Conservation (phyloP, 2,113 vertebrate species). For the Phocoena sinus region DNA sequence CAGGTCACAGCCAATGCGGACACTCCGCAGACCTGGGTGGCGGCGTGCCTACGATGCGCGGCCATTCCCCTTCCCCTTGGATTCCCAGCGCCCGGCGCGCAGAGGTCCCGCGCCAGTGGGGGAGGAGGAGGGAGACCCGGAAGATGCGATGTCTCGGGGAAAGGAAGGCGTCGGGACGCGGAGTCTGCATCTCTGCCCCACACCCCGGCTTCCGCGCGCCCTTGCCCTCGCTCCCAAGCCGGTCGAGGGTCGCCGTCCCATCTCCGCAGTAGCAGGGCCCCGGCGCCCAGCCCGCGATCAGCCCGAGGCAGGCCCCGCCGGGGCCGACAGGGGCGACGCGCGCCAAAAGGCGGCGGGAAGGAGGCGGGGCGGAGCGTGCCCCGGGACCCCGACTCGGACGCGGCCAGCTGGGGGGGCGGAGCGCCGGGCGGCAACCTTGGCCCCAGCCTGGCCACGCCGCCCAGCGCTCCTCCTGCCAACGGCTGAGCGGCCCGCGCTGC, state of each 20-base stretch:
- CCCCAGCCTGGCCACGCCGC: background rate
- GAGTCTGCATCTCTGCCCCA: background rate
- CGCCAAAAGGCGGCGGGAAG: conserved; percentile 66
- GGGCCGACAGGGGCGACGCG: conserved; percentile 42
- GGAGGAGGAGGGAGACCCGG: background rate
- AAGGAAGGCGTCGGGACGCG: background rate
- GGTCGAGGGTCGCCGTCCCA: background rate
- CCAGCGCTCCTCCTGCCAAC: background rate
- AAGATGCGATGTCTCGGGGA: background rate
- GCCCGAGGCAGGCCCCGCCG: conserved; percentile 33
- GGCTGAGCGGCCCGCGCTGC: conserved; percentile 44
- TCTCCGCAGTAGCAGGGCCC: background rate
- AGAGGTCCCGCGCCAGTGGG: background rate
- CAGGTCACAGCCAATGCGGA: background rate
- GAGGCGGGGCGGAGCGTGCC: conserved; percentile 13
- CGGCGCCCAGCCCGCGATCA: background rate
- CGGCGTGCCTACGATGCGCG: background rate
- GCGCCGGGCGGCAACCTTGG: conserved; percentile 15
- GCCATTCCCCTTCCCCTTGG: background rate
- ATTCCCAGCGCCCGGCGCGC: background rate
- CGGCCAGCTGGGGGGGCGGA: conserved; percentile 69
- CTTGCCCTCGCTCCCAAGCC: background rate
- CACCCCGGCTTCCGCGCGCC: background rate
- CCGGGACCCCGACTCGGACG: background rate
- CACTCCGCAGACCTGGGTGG: too few relatives aligned